These are phyloP conservation scores for Epinotia nisella DNA, from an alignment of 2,888 invertebrate species.

Conservation along the genomic window DNA sequence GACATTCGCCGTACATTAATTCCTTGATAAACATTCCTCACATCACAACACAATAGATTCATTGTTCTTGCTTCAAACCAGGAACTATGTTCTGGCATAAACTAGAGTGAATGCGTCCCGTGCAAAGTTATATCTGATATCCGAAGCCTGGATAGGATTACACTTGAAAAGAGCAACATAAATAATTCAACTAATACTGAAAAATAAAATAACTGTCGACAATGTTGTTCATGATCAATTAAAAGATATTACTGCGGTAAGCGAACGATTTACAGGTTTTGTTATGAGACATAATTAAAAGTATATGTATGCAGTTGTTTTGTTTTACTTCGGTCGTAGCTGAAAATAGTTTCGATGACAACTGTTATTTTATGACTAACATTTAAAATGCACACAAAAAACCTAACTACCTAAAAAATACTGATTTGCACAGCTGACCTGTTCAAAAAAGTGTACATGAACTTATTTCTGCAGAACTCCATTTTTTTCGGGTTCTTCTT, in stretches of 20 bases:
- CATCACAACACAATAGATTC: slow-evolving; percentile 45
- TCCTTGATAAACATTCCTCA: slow-evolving; percentile 46
- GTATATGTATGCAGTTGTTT: background rate
- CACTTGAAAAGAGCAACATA: background rate
- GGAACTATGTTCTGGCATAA: slow-evolving; percentile 42
- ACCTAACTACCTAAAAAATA: too few species aligned
- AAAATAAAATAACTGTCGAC: background rate
- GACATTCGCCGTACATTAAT: slow-evolving; percentile 45
- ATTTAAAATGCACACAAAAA: too few species aligned
- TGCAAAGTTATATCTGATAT: slow-evolving; percentile 31
- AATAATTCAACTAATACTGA: background rate
- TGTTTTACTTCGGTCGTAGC: background rate
- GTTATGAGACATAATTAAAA: background rate
- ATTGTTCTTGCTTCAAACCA: slow-evolving; percentile 44
- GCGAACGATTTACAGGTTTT: background rate
- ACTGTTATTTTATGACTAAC: background rate
- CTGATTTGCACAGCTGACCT: too few species aligned
- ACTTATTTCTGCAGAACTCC: too few species aligned
- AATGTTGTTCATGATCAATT: background rate
- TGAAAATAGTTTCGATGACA: background rate
- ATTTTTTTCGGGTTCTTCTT: too few species aligned
- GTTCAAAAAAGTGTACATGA: too few species aligned
- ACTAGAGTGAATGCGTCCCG: slow-evolving; percentile 35
- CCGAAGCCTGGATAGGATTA: slow-evolving; percentile 2
- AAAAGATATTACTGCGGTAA: background rate